Conservation (phyloP, 2,113 vertebrate species). For the Bombycilla garrulus region DNA sequence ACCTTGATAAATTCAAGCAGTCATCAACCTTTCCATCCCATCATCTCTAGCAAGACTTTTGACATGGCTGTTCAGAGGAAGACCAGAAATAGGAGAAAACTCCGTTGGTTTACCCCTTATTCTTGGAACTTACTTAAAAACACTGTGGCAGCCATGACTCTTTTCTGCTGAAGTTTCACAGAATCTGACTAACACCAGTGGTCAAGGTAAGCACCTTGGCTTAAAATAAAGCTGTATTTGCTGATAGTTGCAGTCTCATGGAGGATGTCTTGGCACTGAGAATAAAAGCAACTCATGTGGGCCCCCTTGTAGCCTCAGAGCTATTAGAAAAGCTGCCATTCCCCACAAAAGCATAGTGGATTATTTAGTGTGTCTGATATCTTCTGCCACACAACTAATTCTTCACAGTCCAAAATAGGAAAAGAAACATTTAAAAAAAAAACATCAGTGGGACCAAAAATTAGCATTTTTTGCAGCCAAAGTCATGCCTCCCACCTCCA, state of each 20-base stretch:
- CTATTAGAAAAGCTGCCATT: neutral
- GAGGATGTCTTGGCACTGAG: neutral
- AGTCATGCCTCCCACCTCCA: neutral
- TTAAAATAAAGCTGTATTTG: neutral
- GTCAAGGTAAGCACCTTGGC: neutral
- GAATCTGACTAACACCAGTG: neutral
- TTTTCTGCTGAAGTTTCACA: neutral
- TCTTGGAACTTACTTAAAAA: neutral
- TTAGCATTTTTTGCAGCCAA: neutral
- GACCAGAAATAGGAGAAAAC: slow-evolving; percentile 68
- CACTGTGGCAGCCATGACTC: neutral
- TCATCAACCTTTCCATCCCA: slow-evolving; percentile 57
- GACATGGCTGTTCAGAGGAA: slow-evolving; percentile 67
- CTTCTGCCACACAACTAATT: neutral
- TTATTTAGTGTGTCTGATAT: neutral
- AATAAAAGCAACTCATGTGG: neutral
- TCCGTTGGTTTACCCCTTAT: neutral
- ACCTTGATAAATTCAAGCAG: slow-evolving; percentile 32
- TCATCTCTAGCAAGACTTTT: slow-evolving; percentile 56
- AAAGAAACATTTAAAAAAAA: neutral
- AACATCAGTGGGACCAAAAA: neutral
- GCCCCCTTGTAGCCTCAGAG: neutral
- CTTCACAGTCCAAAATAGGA: neutral
- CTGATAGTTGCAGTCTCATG: neutral
- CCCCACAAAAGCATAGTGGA: neutral